Evolutionary conservation across 2,113 vertebrate genomes (phyloP).

Genomic region (Mormoops blainvillei): DNA sequence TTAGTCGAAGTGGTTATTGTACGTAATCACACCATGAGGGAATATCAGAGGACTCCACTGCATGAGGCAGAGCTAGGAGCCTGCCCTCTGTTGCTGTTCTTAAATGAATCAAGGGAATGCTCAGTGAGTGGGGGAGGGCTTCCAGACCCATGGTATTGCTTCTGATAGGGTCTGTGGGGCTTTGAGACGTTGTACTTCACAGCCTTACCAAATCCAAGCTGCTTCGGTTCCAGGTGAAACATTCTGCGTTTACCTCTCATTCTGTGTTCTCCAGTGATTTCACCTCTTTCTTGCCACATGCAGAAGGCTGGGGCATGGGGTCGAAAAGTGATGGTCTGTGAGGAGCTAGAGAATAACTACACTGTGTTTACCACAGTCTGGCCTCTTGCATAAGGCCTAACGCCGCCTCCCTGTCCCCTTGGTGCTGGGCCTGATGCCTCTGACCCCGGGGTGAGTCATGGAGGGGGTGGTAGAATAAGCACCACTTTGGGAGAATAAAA

Average conservation of each 20-base stretch:
- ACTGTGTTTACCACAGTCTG: background rate
- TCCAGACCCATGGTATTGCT: background rate
- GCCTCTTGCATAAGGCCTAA: background rate
- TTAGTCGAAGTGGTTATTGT: background rate
- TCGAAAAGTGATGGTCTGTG: too few species aligned
- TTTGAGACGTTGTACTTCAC: background rate
- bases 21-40: background rate
- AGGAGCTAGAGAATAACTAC: background rate
- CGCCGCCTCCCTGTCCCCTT: background rate
- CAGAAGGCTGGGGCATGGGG: background rate
- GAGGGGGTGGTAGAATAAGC: background rate
- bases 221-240: background rate
- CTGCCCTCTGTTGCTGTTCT: background rate
- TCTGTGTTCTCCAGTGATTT: background rate
- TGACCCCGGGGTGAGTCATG: background rate
- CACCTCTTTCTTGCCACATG: background rate
- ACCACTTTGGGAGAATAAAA: background rate
- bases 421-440: background rate
- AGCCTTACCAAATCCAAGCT: background rate
- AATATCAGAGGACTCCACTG: background rate
- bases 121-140: background rate
- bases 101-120: background rate
- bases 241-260: background rate
- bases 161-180: background rate
- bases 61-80: background rate